Base-by-base conservation (phyloP, 1,140 invertebrate genomes). In the Thaumetopoea pityocampa region DNA sequence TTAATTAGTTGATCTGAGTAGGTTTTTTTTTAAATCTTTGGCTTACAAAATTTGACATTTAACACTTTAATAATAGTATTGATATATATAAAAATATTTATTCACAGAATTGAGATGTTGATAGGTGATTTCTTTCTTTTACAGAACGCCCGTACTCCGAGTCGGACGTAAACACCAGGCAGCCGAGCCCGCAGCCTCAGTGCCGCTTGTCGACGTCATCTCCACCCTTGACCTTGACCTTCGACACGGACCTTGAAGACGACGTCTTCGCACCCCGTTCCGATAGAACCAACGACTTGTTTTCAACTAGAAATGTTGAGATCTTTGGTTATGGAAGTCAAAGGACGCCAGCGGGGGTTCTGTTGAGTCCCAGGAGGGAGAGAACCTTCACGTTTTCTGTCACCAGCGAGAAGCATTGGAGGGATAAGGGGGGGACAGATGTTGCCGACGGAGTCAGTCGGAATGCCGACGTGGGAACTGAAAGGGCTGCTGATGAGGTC, bases 401-500 rank as follows among this genome's bases (percentile, higher is more conserved):
- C 19, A 78, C 66, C 1, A 79, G 69, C 28, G 73, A 79, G 43
- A 83, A 80, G 32, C 74, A 81, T 38, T 81, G 77, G 74, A 36
- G 74, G 33, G 79, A 84, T 32, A 84, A 84, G 59, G 79, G 77
- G 0, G 79, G 79, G 45, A 84, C 79, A 41, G 77, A 76, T 30
- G 68, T 77, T 0, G 68, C 69, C 45, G 76, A 82, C 41, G 74
- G 69, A 1, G 51, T 69, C 5, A 45, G 30, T 9, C 8, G 8
- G 9, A 24, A 5, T 28, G 16, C 12, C 14, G 19, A 20, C 4
- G 4, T 20, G 4, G 33, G 23, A 1, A 23, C 11, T 22, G 32
- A 23, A n/a, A 33, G 17, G 8, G 69, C 67, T 29, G 32, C 63
- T 40, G 79, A 83, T 58, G 77, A 65, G 66, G 76, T 79, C 51